Evolutionary conservation across 2,797 vertebrate genomes (phyloP).

Genomic region (Gymnodraco acuticeps): DNA sequence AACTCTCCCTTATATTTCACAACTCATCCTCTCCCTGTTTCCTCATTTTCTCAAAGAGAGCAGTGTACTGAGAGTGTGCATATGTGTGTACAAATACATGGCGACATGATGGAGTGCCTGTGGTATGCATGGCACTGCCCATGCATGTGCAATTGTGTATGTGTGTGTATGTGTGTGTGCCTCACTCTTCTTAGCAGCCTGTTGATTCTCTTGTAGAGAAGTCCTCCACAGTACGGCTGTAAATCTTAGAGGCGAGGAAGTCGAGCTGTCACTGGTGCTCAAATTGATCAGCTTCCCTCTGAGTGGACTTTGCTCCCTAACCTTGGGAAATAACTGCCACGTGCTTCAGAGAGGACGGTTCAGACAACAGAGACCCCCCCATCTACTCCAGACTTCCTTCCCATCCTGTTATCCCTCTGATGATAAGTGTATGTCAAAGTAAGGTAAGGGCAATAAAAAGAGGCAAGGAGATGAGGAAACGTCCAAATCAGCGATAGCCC

Average conservation of each 20-base stretch:
- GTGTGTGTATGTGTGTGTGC: neutral
- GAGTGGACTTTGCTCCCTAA: slow-evolving; percentile 58
- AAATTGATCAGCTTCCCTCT: slow-evolving; percentile 39
- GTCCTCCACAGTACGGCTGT: slow-evolving; percentile 35
- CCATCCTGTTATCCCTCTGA: slow-evolving; percentile 67
- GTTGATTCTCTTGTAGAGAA: slow-evolving; percentile 56
- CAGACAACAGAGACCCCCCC: slow-evolving; percentile 19
- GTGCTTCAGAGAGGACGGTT: slow-evolving; percentile 39
- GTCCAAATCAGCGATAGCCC: slow-evolving; percentile 63
- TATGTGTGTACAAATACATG: neutral
- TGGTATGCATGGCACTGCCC: slow-evolving; percentile 30
- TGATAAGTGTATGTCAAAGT: slow-evolving; percentile 62
- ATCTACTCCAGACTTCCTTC: slow-evolving; percentile 10
- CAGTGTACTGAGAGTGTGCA: slow-evolving; percentile 22
- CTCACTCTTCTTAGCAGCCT: slow-evolving; percentile 30
- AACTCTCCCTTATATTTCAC: slow-evolving; percentile 62
- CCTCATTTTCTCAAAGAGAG: slow-evolving; percentile 52
- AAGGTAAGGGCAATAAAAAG: slow-evolving; percentile 50
- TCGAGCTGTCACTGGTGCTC: too few relatives aligned
- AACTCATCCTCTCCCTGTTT: slow-evolving; percentile 50
- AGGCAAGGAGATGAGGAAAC: slow-evolving; percentile 50
- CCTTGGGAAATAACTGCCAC: slow-evolving; percentile 64
- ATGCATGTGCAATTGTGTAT: slow-evolving; percentile 16
- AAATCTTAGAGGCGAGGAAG: slow-evolving; percentile 50
- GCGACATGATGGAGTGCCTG: slow-evolving; percentile 29